Conservation (phyloP, 2,888 invertebrate genomes). For the Drosophila suboccidentalis region DNA sequence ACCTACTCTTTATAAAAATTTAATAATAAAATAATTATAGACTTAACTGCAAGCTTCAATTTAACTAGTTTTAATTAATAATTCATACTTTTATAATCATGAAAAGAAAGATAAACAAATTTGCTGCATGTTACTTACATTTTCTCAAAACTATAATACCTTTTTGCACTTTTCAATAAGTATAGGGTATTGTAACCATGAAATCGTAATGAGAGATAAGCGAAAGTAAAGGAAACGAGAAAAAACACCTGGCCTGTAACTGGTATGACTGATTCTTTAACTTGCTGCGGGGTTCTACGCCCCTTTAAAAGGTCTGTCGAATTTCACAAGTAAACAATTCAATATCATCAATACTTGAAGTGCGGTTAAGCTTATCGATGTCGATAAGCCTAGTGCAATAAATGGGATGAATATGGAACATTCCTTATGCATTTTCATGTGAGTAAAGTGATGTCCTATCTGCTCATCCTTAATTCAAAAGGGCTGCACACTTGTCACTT, state of each 20-base stretch:
- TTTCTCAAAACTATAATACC: not conserved
- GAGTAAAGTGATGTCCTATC: slow-evolving; percentile 3
- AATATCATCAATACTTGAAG: not conserved
- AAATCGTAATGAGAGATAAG: not conserved
- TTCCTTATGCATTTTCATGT: not conserved
- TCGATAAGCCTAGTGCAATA: not conserved
- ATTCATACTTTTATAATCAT: no score
- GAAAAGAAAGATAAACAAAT: no score
- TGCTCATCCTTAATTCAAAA: slow-evolving; percentile 14
- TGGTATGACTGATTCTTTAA: slow-evolving; percentile 6
- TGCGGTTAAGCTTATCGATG: not conserved
- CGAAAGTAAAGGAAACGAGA: not conserved
- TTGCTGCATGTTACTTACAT: not conserved
- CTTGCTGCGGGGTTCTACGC: slow-evolving; percentile 12
- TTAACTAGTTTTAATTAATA: not conserved
- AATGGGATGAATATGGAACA: not conserved
- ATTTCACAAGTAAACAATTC: slow-evolving; percentile 3
- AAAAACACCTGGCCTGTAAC: slow-evolving; percentile 6
- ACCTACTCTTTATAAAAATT: not conserved
- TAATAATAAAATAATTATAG: not conserved
- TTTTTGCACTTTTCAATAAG: not conserved
- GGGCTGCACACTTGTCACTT: slow-evolving; percentile 44
- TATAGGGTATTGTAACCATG: slow-evolving; percentile 1
- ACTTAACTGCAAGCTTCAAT: not conserved
- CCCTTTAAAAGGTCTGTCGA: slow-evolving; percentile 13